Percentiles rank a stretch among this genome's conserved stretches.
Conservation (phyloP, 2,797 vertebrate genomes). For the Spinus pinus region DNA sequence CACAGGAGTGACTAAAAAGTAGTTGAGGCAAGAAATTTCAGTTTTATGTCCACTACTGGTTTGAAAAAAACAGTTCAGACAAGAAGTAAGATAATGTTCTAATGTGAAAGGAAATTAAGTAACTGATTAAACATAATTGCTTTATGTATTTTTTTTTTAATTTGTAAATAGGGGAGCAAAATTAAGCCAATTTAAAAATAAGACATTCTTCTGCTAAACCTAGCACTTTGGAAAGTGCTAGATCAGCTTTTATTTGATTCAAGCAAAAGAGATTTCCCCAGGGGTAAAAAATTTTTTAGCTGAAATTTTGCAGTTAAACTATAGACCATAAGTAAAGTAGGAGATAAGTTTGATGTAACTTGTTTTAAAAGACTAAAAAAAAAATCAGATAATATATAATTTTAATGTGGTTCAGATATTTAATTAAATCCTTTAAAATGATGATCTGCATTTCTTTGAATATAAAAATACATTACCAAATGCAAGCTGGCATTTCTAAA, state of each 20-base stretch:
- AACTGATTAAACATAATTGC: background rate
- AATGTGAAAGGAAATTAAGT: background rate
- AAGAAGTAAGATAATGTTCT: background rate
- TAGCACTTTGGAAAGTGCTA: background rate
- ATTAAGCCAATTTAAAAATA: background rate
- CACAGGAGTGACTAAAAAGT: background rate
- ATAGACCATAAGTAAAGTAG: background rate
- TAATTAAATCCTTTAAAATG: background rate
- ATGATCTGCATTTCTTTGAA: background rate
- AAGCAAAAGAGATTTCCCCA: background rate
- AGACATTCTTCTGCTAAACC: background rate
- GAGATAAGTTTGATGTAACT: constrained; percentile 3
- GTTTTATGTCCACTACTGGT: background rate
- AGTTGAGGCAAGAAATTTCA: background rate
- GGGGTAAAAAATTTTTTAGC: background rate
- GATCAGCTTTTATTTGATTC: background rate
- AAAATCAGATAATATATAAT: background rate
- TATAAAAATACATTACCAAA: background rate
- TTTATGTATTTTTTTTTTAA: background rate
- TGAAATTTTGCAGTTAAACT: background rate
- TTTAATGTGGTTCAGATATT: background rate
- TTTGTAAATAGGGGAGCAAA: background rate
- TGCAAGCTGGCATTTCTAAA: background rate
- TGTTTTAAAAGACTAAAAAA: background rate
- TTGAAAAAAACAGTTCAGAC: background rate